phyloP scores from a whole-genome alignment of 2,113 vertebrate genomes.

The Etheostoma spectabile region DNA sequence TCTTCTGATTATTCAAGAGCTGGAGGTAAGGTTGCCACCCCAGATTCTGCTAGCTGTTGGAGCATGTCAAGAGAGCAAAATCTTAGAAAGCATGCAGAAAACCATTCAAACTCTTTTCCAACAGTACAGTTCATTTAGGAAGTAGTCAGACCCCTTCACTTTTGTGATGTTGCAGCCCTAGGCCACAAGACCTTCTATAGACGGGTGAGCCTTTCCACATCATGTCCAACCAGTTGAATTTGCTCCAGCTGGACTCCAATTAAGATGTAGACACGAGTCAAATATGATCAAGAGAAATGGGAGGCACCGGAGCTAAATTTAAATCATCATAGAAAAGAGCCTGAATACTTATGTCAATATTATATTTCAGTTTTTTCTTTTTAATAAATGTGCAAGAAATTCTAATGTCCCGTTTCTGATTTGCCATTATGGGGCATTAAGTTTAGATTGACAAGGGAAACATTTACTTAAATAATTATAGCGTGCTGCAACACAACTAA shows the following conservation, averaged over 20 bases:
- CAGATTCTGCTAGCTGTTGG: conserved; percentile 30
- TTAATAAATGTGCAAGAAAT: background rate
- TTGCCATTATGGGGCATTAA: background rate
- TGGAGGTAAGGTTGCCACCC: background rate
- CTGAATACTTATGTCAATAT: background rate
- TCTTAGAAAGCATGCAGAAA: background rate
- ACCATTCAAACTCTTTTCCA: background rate
- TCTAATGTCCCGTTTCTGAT: background rate
- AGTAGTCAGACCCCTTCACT: background rate
- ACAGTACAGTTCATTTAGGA: background rate
- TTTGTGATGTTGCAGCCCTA: background rate
- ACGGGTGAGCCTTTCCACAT: background rate
- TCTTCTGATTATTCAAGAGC: conserved; percentile 9
- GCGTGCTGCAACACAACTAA: background rate
- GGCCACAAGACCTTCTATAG: too few species aligned
- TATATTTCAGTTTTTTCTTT: background rate
- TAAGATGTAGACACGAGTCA: background rate
- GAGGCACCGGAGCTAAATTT: background rate
- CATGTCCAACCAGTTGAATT: background rate
- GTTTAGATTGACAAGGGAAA: background rate
- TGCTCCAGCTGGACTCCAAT: background rate
- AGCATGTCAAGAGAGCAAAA: background rate
- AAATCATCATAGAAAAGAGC: background rate
- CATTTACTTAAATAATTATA: background rate
- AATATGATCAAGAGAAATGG: background rate